Conservation (phyloP, 2,888 invertebrate genomes). For the Leucoptera coffeella region DNA sequence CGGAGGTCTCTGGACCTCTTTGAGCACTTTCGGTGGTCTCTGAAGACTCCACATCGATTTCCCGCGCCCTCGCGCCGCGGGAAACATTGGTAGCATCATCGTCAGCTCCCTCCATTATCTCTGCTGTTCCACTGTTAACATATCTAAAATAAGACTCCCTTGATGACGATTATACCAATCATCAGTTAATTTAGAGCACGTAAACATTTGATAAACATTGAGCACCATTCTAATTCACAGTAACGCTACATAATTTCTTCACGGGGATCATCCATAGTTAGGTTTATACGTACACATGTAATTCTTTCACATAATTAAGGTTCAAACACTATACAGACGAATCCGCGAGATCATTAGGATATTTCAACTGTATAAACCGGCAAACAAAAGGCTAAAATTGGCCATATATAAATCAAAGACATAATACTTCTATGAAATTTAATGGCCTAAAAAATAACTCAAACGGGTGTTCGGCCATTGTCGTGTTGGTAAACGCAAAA, state of each 20-base stretch:
- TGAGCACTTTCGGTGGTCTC: slow-evolving; percentile 35
- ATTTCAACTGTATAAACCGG: slow-evolving; percentile 51
- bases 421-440: slow-evolving; percentile 49
- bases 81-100: slow-evolving; percentile 51
- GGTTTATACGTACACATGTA: slow-evolving; percentile 49
- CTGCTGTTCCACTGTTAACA: slow-evolving; percentile 46
- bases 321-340: slow-evolving; percentile 30
- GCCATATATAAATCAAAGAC: slow-evolving; percentile 58
- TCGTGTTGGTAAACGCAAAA: slow-evolving; percentile 53
- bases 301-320: slow-evolving; percentile 51
- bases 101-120: slow-evolving; percentile 54
- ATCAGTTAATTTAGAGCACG: slow-evolving; percentile 47
- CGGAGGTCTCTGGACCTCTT: slow-evolving; percentile 18
- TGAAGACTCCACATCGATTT: slow-evolving; percentile 35
- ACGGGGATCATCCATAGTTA: slow-evolving; percentile 42
- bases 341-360: slow-evolving; percentile 35
- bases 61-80: slow-evolving; percentile 51
- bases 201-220: slow-evolving; percentile 49
- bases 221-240: slow-evolving; percentile 54
- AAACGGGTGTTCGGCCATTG: slow-evolving; percentile 49
- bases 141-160: slow-evolving; percentile 48
- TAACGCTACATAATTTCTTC: slow-evolving; percentile 45
- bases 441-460: slow-evolving; percentile 50
- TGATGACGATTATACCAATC: slow-evolving; percentile 47
- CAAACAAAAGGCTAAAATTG: slow-evolving; percentile 59